Evolutionary conservation across 2,888 invertebrate genomes (phyloP), one percentile per base, ranked within the genome.

Genomic region (Andrena flavipes): DNA sequence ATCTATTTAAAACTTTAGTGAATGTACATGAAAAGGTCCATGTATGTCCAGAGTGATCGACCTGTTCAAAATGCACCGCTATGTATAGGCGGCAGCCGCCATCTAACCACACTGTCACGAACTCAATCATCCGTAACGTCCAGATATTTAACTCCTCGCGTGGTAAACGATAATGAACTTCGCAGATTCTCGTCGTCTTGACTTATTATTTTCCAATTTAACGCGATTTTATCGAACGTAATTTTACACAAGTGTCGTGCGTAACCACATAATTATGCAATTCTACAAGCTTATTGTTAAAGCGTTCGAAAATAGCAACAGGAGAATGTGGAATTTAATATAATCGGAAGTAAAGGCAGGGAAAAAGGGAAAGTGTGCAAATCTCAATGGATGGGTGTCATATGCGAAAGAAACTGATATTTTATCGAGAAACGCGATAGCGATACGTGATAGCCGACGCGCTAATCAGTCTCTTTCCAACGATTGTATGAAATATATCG

Each of bases 331-430:
- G 20, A 23, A 3, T 51, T 26, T 0, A 13, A 26, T 26, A 13
- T 20, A 6, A 42, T 29, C 42, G 13, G 2, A n/a, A 35, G 20
- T 20, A 59, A 29, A 3, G 49, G 42, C 29, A 69, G 33, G 13
- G 49, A 48, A 13, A 56, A 60, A 48, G 30, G 42, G 26, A 70
- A 30, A 30, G 63, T 54, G 62, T 23, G 42, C 51, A 26, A 26
- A 54, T 20, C n/a, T 30, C 13, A 23, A 35, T 59, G 20, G 10
- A 7, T 20, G 4, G 16, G 48, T 1, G 51, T 62, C 59, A 10
- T 23, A 42, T 26, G n/a, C 62, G 67, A 67, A 78, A 78, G 76
- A 78, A 76, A 62, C 60, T 60, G 29, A 56, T 42, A 6, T 4
- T 23, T n/a, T 23, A 13, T 42, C 35, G 54, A 56, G 23, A 5